These are phyloP conservation scores for Falco peregrinus DNA, from an alignment of 2,797 vertebrate species.

Conservation along the genomic window DNA sequence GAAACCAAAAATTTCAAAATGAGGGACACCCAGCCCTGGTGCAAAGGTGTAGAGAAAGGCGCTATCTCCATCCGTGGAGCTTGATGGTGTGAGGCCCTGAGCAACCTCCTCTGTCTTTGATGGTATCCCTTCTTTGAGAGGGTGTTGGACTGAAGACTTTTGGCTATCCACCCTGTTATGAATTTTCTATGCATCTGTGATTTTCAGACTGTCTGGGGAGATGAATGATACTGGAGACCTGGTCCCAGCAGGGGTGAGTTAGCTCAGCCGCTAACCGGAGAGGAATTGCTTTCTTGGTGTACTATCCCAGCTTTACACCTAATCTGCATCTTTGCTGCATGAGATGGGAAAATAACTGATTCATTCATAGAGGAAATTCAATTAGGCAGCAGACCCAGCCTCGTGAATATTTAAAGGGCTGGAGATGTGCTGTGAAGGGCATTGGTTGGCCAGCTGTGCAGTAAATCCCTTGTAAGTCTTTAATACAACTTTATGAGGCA, in stretches of 20 bases:
- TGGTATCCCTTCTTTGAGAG: neutral
- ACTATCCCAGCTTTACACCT: neutral
- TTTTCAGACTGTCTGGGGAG: neutral
- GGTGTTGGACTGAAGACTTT: neutral
- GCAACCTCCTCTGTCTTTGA: neutral
- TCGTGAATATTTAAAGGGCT: slow-evolving; percentile 52
- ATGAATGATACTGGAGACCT: neutral
- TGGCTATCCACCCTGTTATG: neutral
- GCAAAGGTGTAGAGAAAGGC: neutral
- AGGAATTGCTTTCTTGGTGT: neutral
- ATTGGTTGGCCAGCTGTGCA: neutral
- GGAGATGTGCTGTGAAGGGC: slow-evolving; percentile 57
- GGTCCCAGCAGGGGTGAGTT: neutral
- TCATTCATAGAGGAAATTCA: slow-evolving; percentile 52
- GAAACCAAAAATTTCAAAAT: neutral
- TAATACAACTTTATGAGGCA: neutral
- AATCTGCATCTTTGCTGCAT: slow-evolving; percentile 24
- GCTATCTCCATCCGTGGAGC: neutral
- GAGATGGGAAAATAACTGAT: slow-evolving; percentile 46
- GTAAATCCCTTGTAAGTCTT: slow-evolving; percentile 18
- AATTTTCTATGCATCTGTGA: neutral
- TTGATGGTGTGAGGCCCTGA: neutral
- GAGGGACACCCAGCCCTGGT: neutral
- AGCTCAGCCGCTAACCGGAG: neutral
- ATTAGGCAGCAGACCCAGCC: slow-evolving; percentile 40